Percentiles rank a stretch among this genome's conserved stretches.
Conservation (phyloP, 1,140 invertebrate species). For the Trichoplusia ni region DNA sequence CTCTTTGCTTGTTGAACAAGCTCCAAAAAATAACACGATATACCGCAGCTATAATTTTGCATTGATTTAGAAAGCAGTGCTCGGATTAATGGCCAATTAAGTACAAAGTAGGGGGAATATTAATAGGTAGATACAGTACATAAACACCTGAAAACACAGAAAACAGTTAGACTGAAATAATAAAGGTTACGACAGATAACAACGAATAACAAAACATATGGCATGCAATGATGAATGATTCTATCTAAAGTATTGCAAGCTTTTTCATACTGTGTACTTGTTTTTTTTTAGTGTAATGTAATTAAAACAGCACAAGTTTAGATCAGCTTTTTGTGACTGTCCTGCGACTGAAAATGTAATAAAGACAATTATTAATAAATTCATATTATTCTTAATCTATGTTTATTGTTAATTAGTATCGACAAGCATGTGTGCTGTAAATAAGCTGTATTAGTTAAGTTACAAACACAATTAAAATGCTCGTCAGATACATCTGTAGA, state of each 20-base stretch:
- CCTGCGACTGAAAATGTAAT: too few species aligned
- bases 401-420: too few species aligned
- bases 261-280: too few species aligned
- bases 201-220: not conserved
- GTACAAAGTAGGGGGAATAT: slow-evolving; percentile 58
- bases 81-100: slow-evolving; percentile 65
- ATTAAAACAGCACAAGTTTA: too few species aligned
- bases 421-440: too few species aligned
- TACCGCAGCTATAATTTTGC: not conserved
- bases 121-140: slow-evolving; percentile 49
- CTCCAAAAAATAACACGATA: slow-evolving; percentile 2
- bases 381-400: too few species aligned
- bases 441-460: too few species aligned
- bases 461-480: too few species aligned
- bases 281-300: too few species aligned
- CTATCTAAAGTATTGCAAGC: not conserved
- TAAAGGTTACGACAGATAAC: not conserved
- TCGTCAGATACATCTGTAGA: too few species aligned
- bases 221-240: not conserved
- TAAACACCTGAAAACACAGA: slow-evolving; percentile 75
- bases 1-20: not conserved
- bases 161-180: slow-evolving; percentile 31
- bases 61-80: slow-evolving; percentile 66
- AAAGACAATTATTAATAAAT: too few species aligned
- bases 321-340: too few species aligned